phyloP scores from a whole-genome alignment of 2,888 invertebrate genomes.

The Machimus rusticus region DNA sequence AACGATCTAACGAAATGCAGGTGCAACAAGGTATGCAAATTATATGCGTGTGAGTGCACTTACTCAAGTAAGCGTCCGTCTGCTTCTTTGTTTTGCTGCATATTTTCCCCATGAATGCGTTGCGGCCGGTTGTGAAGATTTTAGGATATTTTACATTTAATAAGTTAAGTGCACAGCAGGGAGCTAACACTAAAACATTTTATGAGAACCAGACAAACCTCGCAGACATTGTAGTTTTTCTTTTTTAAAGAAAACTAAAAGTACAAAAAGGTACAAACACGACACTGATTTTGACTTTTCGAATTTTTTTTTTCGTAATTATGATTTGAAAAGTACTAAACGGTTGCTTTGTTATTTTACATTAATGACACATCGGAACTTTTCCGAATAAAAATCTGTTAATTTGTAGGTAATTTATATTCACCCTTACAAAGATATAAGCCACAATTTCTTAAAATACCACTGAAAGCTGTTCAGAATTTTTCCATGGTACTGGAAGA shows the following conservation, averaged over 20 bases:
- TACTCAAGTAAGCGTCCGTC: neutral
- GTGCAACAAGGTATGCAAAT: neutral
- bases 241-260: neutral
- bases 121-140: neutral
- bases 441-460: neutral
- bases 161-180: neutral
- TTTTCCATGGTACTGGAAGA: neutral
- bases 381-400: neutral
- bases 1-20: neutral
- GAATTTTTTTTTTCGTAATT: neutral
- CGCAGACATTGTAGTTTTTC: neutral
- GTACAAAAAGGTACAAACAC: neutral
- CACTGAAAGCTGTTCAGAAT: neutral
- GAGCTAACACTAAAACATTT: neutral
- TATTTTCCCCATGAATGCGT: neutral
- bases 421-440: neutral
- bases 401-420: neutral
- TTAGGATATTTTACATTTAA: neutral
- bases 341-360: neutral
- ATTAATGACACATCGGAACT: neutral
- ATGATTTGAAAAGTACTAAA: neutral
- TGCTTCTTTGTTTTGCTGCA: neutral
- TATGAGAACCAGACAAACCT: neutral
- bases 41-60: neutral
- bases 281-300: neutral